Base-by-base conservation (phyloP, 2,888 invertebrate genomes). In the Halictus quadricinctus region DNA sequence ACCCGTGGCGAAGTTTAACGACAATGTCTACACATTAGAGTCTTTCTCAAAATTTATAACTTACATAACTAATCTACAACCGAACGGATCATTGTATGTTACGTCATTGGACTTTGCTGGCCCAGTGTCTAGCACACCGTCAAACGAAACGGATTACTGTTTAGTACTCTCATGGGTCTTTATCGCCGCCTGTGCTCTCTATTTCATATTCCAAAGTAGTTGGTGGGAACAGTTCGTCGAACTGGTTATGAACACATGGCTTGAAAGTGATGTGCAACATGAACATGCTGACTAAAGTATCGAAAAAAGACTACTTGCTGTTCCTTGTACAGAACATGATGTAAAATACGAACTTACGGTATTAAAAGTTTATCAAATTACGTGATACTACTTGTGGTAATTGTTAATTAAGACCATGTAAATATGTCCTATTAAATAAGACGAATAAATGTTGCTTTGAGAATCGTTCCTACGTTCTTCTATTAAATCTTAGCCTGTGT, bases 131-230 rank as follows among this genome's bases (percentile, higher is more conserved):
- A 97, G 97, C 93, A 95, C 96, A n/a, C 97, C 97, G 0, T 96
- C 96, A 10, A 96, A 96, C 89, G 97, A 97, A 89, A 96, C 97
- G 0, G 99, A 99, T 94, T 97, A 97, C 92, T 97, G 97, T 91
- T 95, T 99, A 64, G 96, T 97, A 76, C 93, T 98, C 13, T 97
- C 99, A 0, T 99, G 98, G 98, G 89, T 96, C 43, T 99, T 99
- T 93, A 97, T 98, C 79, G 93, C 97, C 10, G 93, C 96, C 7
- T 98, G 98, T 93, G 95, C 96, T 41, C 94, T 97, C 76, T 97
- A 97, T 93, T 97, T 97, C 91, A 97, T 98, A 80, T 96, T 97
- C 60, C 96, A 97, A 91, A 97, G 98, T 0, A 96, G 95, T 75
- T 96, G 97, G 95, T 98, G 97, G 96, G 96, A 95, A 79, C 97